These are phyloP conservation scores for Pseudomugil gertrudae DNA, from an alignment of 2,797 vertebrate species.

Conservation along the genomic window DNA sequence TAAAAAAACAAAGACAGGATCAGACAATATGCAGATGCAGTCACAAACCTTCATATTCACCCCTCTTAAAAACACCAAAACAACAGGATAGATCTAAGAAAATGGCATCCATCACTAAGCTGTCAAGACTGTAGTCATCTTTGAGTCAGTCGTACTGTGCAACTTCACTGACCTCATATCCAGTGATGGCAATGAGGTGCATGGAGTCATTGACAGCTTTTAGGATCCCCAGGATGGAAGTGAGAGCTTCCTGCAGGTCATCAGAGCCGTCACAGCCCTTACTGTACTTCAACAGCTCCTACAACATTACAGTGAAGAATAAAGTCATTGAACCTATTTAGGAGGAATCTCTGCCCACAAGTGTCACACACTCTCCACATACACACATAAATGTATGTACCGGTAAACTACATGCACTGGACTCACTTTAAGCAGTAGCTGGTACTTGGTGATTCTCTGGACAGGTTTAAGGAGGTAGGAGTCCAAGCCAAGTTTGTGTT, in stretches of 20 bases:
- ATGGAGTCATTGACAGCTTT: slow-evolving; percentile 99
- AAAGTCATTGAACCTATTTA: neutral
- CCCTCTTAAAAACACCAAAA: neutral
- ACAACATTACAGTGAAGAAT: neutral
- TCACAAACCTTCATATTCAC: neutral
- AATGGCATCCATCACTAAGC: neutral
- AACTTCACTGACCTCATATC: slow-evolving; percentile 86
- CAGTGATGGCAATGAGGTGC: slow-evolving; percentile 98
- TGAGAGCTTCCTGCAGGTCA: slow-evolving; percentile 93
- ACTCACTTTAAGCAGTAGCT: slow-evolving; percentile 92
- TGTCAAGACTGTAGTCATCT: neutral
- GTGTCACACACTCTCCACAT: too few species aligned
- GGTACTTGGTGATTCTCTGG: slow-evolving; percentile 98
- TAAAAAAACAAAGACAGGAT: slow-evolving; percentile 47
- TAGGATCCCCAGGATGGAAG: slow-evolving; percentile 95
- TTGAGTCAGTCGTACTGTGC: neutral
- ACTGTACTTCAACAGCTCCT: slow-evolving; percentile 98
- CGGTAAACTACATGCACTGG: neutral
- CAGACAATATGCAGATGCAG: neutral
- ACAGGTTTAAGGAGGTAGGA: slow-evolving; percentile 98
- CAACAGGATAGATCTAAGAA: neutral
- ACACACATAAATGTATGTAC: too few species aligned
- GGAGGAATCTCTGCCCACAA: neutral
- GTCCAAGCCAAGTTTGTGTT: slow-evolving; percentile 97
- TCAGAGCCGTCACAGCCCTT: slow-evolving; percentile 90